Conservation (phyloP, 2,888 invertebrate genomes). For the Drosophila borborema region DNA sequence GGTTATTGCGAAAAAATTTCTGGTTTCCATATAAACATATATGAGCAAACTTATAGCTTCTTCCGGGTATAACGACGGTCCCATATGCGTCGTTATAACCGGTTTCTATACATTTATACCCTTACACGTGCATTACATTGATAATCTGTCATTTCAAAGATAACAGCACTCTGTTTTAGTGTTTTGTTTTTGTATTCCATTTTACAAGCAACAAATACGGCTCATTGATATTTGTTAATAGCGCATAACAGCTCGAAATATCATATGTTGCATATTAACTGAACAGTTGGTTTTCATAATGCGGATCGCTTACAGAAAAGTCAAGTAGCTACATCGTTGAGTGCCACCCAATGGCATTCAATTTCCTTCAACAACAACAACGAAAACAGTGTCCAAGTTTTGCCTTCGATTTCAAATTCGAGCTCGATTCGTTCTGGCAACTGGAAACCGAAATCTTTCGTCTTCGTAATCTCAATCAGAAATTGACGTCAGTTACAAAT, state of each 20-base stretch:
- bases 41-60: too few relatives aligned
- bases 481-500: constrained; percentile 9
- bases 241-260: constrained; percentile 1
- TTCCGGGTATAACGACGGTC: too few relatives aligned
- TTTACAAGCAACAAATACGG: neutral
- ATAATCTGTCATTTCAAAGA: neutral
- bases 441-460: neutral
- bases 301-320: neutral
- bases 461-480: neutral
- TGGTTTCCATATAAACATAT: too few relatives aligned
- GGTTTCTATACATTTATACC: neutral
- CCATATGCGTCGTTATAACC: too few relatives aligned
- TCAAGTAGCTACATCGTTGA: constrained; percentile 2
- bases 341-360: neutral
- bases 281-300: constrained; percentile 13
- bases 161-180: neutral
- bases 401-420: neutral
- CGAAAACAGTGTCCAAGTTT: neutral
- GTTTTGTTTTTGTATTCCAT: neutral
- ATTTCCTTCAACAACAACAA: constrained; percentile 1
- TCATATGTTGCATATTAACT: neutral
- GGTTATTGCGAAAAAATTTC: too few relatives aligned
- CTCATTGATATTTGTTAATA: neutral
- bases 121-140: neutral
- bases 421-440: neutral